Percentiles rank a stretch among this genome's conserved stretches.
Evolutionary conservation across 2,888 invertebrate genomes (phyloP).

Genomic region (Megastigmus dorsalis): DNA sequence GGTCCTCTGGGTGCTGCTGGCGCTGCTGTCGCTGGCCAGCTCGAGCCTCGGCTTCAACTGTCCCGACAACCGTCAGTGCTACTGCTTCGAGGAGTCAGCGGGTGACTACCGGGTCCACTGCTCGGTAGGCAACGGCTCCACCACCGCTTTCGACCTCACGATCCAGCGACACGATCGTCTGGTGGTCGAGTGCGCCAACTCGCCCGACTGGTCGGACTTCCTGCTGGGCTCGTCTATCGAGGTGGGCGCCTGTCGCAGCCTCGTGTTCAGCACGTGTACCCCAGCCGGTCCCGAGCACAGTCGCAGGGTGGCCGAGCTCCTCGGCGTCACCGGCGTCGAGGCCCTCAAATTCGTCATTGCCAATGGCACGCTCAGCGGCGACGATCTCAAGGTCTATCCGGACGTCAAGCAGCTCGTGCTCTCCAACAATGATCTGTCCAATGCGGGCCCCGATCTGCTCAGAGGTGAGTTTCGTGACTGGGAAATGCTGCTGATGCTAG

Average conservation of each 20-base stretch:
- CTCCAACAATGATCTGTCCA: slow-evolving; percentile 74
- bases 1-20: neutral
- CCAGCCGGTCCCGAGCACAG: slow-evolving; percentile 32
- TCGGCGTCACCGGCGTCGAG: slow-evolving; percentile 34
- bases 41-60: slow-evolving; percentile 27
- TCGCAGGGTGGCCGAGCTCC: slow-evolving; percentile 21
- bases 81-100: slow-evolving; percentile 45
- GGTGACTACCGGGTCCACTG: slow-evolving; percentile 46
- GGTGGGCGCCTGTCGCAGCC: slow-evolving; percentile 9
- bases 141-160: slow-evolving; percentile 35
- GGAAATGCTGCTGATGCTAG: no score
- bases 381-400: slow-evolving; percentile 43
- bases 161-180: slow-evolving; percentile 38
- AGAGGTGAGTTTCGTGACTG: no score
- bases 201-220: slow-evolving; percentile 50
- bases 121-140: slow-evolving; percentile 13
- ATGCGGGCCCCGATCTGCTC: slow-evolving; percentile 80
- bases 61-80: slow-evolving; percentile 49
- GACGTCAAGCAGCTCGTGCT: slow-evolving; percentile 29
- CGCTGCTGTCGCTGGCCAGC: neutral
- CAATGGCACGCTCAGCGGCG: slow-evolving; percentile 23
- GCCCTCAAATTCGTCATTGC: slow-evolving; percentile 24
- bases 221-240: slow-evolving; percentile 34
- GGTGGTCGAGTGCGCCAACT: slow-evolving; percentile 38
- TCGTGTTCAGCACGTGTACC: slow-evolving; percentile 41